Evolutionary conservation across 1,140 invertebrate genomes (phyloP).

Genomic region (Papilio aristodemus): DNA sequence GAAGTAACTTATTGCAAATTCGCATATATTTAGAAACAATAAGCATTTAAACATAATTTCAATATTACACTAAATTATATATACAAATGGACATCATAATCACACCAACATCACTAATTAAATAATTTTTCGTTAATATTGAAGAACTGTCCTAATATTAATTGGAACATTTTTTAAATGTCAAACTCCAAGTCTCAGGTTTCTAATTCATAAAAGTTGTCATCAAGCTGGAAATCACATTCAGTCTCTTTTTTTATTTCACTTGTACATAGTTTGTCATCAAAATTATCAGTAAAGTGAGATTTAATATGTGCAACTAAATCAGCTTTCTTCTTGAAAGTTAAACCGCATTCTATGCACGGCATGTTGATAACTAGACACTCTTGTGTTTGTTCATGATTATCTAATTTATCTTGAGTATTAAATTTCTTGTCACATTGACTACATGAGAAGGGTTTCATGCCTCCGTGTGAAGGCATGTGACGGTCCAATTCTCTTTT

Average conservation of each 20-base stretch:
- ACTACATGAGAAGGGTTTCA: slow-evolving; percentile 83
- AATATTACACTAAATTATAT: slow-evolving; percentile 19
- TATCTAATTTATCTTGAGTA: slow-evolving; percentile 84
- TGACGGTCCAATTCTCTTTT: slow-evolving; percentile 85
- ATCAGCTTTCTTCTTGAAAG: slow-evolving; percentile 80
- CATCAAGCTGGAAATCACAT: slow-evolving; percentile 59
- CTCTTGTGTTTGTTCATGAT: slow-evolving; percentile 83
- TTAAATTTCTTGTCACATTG: slow-evolving; percentile 84
- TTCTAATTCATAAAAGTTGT: slow-evolving; percentile 72
- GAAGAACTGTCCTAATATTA: neutral
- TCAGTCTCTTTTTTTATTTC: slow-evolving; percentile 71
- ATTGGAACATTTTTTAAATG: slow-evolving; percentile 38
- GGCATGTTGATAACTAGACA: slow-evolving; percentile 78
- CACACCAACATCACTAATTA: neutral
- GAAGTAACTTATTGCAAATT: neutral
- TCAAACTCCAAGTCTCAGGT: slow-evolving; percentile 53
- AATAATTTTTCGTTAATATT: neutral
- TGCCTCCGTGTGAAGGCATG: slow-evolving; percentile 81
- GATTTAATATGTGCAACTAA: slow-evolving; percentile 81
- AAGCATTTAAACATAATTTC: slow-evolving; percentile 8
- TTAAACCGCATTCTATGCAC: slow-evolving; percentile 81
- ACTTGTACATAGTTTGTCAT: slow-evolving; percentile 62
- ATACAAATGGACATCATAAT: slow-evolving; percentile 6
- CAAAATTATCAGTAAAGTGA: slow-evolving; percentile 76
- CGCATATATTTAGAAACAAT: neutral